Evolutionary conservation across 2,797 vertebrate species (phyloP).

Genomic region (Leptatherina wallacei): DNA sequence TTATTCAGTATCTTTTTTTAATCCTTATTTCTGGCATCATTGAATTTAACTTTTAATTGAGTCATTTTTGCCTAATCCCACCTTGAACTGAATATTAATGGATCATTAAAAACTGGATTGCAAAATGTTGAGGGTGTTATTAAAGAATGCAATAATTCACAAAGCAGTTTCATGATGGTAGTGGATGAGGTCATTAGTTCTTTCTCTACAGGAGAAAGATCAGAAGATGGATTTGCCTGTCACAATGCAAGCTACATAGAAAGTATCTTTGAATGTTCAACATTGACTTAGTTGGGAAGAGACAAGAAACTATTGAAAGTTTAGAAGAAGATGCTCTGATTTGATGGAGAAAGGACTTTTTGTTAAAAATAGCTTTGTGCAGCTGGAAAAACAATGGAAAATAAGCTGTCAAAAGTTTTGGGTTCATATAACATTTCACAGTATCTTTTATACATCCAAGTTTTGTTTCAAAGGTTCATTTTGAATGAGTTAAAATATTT

Average conservation of each 20-base stretch:
- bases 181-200: no score
- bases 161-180: no score
- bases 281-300: not conserved
- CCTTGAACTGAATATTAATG: not conserved
- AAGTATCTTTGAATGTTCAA: not conserved
- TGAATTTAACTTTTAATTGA: not conserved
- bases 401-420: not conserved
- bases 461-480: no score
- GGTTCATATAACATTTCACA: not conserved
- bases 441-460: not conserved
- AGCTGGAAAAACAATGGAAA: not conserved
- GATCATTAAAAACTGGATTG: not conserved
- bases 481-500: no score
- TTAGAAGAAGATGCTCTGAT: not conserved
- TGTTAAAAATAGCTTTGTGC: not conserved
- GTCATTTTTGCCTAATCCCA: not conserved
- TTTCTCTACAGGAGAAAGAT: no score
- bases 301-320: not conserved
- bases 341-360: not conserved
- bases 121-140: not conserved
- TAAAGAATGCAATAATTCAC: no score
- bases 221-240: no score
- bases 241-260: not conserved
- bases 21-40: not conserved
- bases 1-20: not conserved